Base-by-base conservation (phyloP, 2,113 vertebrate species). In the Orientallactaga bullata region DNA sequence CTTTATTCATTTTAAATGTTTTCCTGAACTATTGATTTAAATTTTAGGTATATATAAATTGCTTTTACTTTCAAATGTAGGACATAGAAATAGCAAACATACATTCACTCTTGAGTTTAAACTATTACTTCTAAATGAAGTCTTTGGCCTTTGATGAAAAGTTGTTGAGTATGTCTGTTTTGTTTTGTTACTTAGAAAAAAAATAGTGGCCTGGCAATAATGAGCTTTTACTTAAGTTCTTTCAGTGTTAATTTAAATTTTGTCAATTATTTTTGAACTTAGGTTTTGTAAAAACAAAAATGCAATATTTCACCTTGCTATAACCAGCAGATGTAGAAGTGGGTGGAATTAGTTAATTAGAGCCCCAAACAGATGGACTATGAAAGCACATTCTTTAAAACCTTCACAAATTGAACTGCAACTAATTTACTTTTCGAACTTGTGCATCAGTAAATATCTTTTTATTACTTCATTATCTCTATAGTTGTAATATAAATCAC, bases 271-370 rank as follows among this genome's bases (percentile, higher is more conserved):
- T 82, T 71, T n/a, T 28, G 3, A 72, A 77, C 24, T 93, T n/a
- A 15, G 35, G 10, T 85, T 94, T 73, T 58, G 2, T 91, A 74
- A 58, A 85, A 93, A 66, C 82, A 71, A 78, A 90, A 95, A 51
- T 79, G 42, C 71, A 37, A 0, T 71, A 24, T 87, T 77, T 91
- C 76, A 69, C 21, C 55, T 17, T 55, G 51, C 51, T 89, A 16
- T 79, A 69, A 51, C 72, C 82, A 85, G 20, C 91, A 94, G 78
- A 39, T 90, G 85, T 42, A 66, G 24, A 73, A 85, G 90, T 93
- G 71, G 92, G 87, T 91, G 39, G 74, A 65, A 76, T 95, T 85
- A 94, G 60, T 93, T 94, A 37, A 79, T 83, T 78, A 76, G 51
- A 68, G 63, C 73, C 69, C 74, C 47, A 26, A 96, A 58, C 86